A percentile compares a stretch with the other conserved stretches of the same genome.
phyloP scores from a whole-genome alignment of 2,888 invertebrate genomes.

The Latheticus oryzae region DNA sequence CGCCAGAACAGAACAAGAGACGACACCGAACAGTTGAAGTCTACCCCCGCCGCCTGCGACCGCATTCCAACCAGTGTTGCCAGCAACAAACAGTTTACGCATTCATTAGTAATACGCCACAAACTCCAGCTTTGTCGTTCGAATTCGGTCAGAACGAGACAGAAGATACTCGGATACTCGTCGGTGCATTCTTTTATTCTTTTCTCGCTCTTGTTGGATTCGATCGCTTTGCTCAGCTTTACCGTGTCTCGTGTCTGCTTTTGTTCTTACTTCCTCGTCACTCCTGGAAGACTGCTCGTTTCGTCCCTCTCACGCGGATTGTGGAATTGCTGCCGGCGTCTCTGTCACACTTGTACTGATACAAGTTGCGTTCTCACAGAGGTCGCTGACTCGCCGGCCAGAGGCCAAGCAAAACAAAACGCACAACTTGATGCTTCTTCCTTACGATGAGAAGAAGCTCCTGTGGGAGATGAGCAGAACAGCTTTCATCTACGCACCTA shows the following conservation, averaged over 20 bases:
- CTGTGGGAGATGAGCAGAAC: not conserved
- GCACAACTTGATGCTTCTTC: conserved; percentile 61
- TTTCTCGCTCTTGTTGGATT: conserved; percentile 62
- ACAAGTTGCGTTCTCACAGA: conserved; percentile 64
- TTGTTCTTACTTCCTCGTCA: conserved; percentile 62
- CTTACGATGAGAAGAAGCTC: conserved; percentile 25
- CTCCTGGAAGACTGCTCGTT: conserved; percentile 50
- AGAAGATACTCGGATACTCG: conserved; percentile 36
- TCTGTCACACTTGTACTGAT: conserved; percentile 63
- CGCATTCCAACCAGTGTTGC: conserved; percentile 67
- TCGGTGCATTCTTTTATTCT: conserved; percentile 60
- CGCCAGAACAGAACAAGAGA: conserved; percentile 56
- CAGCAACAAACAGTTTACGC: conserved; percentile 65
- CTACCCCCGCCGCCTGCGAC: conserved; percentile 68
- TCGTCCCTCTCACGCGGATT: conserved; percentile 68
- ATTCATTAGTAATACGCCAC: conserved; percentile 65
- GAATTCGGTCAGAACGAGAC: conserved; percentile 30
- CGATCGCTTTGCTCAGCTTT: conserved; percentile 61
- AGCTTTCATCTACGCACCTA: too few species aligned
- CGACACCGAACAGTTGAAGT: conserved; percentile 65
- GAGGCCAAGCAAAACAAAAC: conserved; percentile 65
- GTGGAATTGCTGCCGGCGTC: conserved; percentile 68
- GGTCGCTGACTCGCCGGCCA: conserved; percentile 66
- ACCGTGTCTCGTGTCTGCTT: conserved; percentile 63
- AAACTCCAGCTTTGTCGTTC: conserved; percentile 47